phyloP scores from a whole-genome alignment of 2,113 vertebrate species.

The Empidonax alnorum region DNA sequence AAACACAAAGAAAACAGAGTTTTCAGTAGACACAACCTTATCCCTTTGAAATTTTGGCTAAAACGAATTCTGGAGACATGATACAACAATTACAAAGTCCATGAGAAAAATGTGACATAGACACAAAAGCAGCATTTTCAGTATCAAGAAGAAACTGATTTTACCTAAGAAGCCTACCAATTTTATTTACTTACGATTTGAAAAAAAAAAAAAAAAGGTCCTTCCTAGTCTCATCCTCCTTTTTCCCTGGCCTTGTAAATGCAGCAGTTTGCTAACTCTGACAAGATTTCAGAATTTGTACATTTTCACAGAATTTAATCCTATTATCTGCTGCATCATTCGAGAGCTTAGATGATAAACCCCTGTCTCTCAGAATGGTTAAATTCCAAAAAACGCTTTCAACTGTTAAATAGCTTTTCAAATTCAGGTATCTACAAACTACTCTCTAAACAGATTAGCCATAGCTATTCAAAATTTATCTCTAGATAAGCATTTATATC shows the following conservation, averaged over 20 bases:
- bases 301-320: constrained; percentile 34
- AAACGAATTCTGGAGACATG: neutral
- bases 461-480: constrained; percentile 18
- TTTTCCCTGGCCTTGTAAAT: neutral
- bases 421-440: constrained; percentile 17
- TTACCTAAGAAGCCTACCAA: neutral
- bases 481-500: neutral
- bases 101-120: neutral
- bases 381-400: constrained; percentile 14
- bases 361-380: constrained; percentile 7
- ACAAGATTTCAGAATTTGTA: neutral
- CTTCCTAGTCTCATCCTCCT: neutral
- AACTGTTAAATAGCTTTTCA: constrained; percentile 53
- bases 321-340: constrained; percentile 62
- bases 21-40: neutral
- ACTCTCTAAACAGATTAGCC: constrained; percentile 39
- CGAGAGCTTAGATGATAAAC: constrained; percentile 37
- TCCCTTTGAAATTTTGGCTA: neutral
- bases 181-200: neutral
- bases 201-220: neutral
- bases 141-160: neutral
- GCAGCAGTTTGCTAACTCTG: neutral
- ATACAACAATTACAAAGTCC: neutral
- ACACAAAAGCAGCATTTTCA: neutral
- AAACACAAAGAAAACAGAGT: neutral